phyloP scores from a whole-genome alignment of 2,797 vertebrate genomes.

The Xiphorhynchus erythropygius region DNA sequence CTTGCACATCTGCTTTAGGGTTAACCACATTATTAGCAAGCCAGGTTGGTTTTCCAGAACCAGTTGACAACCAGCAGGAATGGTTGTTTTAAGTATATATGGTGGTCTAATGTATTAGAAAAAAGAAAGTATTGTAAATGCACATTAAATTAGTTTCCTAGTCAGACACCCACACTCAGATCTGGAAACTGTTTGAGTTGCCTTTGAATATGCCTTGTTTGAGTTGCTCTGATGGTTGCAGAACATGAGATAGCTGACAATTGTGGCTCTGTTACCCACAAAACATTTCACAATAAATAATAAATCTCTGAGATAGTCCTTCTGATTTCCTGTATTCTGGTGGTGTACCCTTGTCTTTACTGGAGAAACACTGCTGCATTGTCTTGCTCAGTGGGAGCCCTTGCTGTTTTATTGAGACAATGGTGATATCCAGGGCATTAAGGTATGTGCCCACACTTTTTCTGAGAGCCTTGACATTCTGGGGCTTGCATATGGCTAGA shows the following conservation, averaged over 20 bases:
- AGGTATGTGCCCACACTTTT: neutral
- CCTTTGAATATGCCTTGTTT: neutral
- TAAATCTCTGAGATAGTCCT: neutral
- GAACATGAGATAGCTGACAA: neutral
- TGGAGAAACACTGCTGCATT: neutral
- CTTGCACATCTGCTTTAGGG: neutral
- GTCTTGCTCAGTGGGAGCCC: neutral
- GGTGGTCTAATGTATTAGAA: neutral
- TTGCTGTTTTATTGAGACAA: neutral
- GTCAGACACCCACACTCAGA: neutral
- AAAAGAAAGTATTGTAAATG: neutral
- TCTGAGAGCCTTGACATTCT: neutral
- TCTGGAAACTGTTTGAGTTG: neutral
- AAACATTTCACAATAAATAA: neutral
- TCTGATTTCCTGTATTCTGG: neutral
- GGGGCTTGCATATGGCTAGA: neutral
- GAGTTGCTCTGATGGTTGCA: neutral
- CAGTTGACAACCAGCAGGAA: neutral
- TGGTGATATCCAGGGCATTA: neutral
- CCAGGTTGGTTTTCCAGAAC: neutral
- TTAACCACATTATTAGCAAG: neutral
- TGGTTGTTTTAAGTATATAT: neutral
- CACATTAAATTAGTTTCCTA: neutral
- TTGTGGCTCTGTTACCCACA: fast-evolving
- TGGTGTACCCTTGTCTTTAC: neutral